Base-by-base conservation (phyloP, 2,113 vertebrate genomes). In the Hippocampus abdominalis region DNA sequence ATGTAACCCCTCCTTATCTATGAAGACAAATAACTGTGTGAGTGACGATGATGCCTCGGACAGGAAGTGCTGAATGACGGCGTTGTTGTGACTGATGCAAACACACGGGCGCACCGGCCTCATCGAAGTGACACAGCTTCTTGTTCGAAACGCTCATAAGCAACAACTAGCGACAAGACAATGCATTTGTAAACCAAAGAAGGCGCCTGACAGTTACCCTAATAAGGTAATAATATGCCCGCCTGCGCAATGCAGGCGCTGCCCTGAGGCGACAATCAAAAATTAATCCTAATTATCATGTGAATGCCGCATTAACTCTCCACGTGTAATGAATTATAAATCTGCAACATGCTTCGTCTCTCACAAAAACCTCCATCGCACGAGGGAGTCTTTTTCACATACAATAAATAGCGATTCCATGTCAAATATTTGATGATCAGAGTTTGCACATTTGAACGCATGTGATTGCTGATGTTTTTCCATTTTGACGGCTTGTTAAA, bases 211-310 rank as follows among this genome's bases (percentile, higher is more conserved):
- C 91, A 91, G 89, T 80, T 90, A 91, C 90, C 90, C 83, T 89
- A 88, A 91, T 88, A 82, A 82, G 80, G 77, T 82, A 87, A 86
- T 85, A 84, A 90, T 36, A 36, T 87, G 88, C 83, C 68, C 54
- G 64, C 57, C 59, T 86, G 86, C 72, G 89, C 90, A 90, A 89
- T 86, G 84, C 84, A 86, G 71, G 71, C 77, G 74, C 73, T 72
- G 83, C 86, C 88, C 81, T 32, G 64, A 76, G 91, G 90, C 89
- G 39, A 72, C 78, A 75, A 93, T 92, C 86, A 91, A 92, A 93
- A 91, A 91, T 91, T 87, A 79, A 92, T 91, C 77, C 86, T 90
- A 92, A 93, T 93, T 92, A 91, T 92, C 86, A 85, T 86, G 87
- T 89, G 86, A 89, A 91, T 90, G 81, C 85, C 88, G 85, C 88